Conservation (phyloP, 2,113 vertebrate species). For the Bos javanicus region DNA sequence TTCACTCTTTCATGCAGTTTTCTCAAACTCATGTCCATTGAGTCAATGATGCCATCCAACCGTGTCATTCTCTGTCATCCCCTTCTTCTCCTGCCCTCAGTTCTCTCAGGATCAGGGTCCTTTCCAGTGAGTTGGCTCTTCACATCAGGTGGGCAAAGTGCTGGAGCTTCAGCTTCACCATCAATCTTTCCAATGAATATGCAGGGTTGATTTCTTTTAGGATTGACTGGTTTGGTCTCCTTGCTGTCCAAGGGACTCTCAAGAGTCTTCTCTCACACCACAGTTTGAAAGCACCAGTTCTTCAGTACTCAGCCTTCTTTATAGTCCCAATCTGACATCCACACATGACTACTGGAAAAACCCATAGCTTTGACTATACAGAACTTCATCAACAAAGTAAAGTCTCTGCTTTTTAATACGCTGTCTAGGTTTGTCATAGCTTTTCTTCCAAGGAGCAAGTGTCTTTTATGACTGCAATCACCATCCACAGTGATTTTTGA, state of each 20-base stretch:
- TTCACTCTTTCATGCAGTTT: not conserved
- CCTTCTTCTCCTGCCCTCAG: not conserved
- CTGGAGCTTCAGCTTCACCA: not conserved
- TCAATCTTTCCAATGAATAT: not conserved
- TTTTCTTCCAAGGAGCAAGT: not conserved
- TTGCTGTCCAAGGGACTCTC: not conserved
- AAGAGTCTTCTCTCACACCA: not conserved
- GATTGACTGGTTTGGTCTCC: not conserved
- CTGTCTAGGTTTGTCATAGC: not conserved
- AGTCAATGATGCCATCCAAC: not conserved
- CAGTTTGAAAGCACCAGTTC: not conserved
- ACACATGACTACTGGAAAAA: not conserved
- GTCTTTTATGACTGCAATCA: not conserved
- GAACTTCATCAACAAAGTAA: not conserved
- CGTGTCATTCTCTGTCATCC: not conserved
- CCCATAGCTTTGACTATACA: not conserved
- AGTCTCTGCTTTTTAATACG: not conserved
- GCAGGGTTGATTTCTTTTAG: not conserved
- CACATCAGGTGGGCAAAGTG: not conserved
- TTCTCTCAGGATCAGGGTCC: not conserved
- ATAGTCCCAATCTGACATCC: not conserved
- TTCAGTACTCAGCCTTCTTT: not conserved
- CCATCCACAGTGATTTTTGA: not conserved
- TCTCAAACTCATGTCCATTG: not conserved
- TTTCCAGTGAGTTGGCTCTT: not conserved